Conservation (phyloP, 1,140 invertebrate species). For the Vanessa atalanta region DNA sequence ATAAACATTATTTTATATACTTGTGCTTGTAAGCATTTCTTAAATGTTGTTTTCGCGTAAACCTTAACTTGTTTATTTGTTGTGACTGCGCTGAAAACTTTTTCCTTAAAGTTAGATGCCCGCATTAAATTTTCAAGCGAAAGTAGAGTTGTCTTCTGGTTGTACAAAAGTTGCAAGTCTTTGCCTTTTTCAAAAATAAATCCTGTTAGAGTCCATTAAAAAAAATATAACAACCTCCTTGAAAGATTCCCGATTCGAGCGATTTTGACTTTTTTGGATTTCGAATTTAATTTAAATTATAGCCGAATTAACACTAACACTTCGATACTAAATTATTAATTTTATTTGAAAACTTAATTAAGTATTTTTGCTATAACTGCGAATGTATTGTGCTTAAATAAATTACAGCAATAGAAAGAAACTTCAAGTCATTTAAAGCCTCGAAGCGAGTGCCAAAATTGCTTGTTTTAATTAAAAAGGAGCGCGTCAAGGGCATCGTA, state of each 20-base stretch:
- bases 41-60: constrained; percentile 9
- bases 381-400: constrained; percentile 6
- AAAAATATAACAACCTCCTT: neutral
- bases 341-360: neutral
- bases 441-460: constrained; percentile 27
- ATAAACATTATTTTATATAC: neutral
- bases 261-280: neutral
- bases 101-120: constrained; percentile 4
- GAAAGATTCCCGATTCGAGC: neutral
- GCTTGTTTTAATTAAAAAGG: constrained; percentile 31
- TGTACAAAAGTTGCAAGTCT: constrained; percentile 3
- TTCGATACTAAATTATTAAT: neutral
- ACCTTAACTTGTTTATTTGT: neutral
- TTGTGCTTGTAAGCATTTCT: neutral
- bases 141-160: constrained; percentile 7
- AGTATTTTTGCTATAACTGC: neutral
- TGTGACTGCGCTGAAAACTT: constrained; percentile 3
- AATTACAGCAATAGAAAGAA: constrained; percentile 9
- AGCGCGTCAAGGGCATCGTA: constrained; percentile 26
- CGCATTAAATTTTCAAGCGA: constrained; percentile 7
- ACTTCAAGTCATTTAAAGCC: constrained; percentile 9
- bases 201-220: neutral
- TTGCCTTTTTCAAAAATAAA: neutral
- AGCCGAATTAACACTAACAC: neutral
- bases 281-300: neutral